Evolutionary conservation across 2,888 invertebrate genomes (phyloP), one percentile per base, ranked within the genome.

Genomic region (Nymphalis polychloros): DNA sequence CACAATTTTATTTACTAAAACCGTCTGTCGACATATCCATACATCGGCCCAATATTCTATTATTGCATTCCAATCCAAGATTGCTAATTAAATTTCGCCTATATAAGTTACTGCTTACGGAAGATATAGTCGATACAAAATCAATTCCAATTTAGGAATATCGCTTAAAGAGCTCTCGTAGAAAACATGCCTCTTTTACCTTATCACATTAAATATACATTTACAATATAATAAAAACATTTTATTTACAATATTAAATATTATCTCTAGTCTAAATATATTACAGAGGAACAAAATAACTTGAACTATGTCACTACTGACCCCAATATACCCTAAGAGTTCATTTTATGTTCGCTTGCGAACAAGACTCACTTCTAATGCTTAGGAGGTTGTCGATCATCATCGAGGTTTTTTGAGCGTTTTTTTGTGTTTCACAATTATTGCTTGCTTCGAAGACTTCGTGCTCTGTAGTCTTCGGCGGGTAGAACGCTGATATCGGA

Each of bases 261-360:
- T 84, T 84, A 85, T 80, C 78, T 78, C 84, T 87, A 87, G 67
- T 79, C 87, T 89, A 87, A 78, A 79, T 84, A 84, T 85, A 87
- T 88, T 92, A 92, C 91, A 92, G 83, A 92, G 92, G 92, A 92
- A 92, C 92, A 89, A 92, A 91, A 86, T 75, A 83, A 83, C 86
- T 87, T 89, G 80, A 89, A 87, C 91, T 91, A 92, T 82, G 79
- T 82, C 83, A 85, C 89, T 89, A 88, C 84, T 81, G 86, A 88
- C 82, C 87, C 88, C 85, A 81, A 79, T 79, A 79, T 75, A 75
- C 75, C 77, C 79, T 81, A 77, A 68, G 75, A 79, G 81, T 84
- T 84, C 78, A 87, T 76, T 89, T 89, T 74, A 85, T 78, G 73
- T 88, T 87, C 71, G 86, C 82, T 75, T 86, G 78, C 63, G 83